Conservation (phyloP, 2,888 invertebrate genomes). For the Cosmorhoe ocellata region DNA sequence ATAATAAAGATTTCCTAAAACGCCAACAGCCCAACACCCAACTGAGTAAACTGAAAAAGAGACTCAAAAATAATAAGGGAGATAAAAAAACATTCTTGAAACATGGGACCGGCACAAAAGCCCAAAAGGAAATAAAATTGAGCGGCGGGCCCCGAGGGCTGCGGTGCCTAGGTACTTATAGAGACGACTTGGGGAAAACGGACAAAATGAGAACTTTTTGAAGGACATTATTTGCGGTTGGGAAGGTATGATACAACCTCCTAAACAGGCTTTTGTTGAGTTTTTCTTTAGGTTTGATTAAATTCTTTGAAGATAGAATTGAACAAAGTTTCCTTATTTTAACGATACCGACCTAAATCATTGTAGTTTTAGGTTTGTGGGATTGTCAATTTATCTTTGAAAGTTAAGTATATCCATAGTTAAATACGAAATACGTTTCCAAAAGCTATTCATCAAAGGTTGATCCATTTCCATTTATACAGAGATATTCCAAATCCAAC, state of each 20-base stretch:
- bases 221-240: slow-evolving; percentile 16
- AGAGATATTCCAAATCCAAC: neutral
- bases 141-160: slow-evolving; percentile 38
- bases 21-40: slow-evolving; percentile 7
- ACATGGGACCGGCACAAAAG: slow-evolving; percentile 38
- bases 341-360: too few species aligned
- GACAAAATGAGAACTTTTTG: slow-evolving; percentile 16
- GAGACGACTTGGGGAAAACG: slow-evolving; percentile 17
- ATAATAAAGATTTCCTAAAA: slow-evolving; percentile 23
- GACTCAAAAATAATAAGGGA: slow-evolving; percentile 40
- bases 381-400: too few species aligned
- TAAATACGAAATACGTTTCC: too few species aligned
- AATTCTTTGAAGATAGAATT: slow-evolving; percentile 6
- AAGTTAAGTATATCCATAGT: too few species aligned
- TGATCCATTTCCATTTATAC: neutral
- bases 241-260: slow-evolving; percentile 8
- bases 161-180: slow-evolving; percentile 1
- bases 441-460: too few species aligned
- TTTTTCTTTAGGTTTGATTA: slow-evolving; percentile 11
- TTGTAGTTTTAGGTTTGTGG: too few species aligned
- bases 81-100: slow-evolving; percentile 42
- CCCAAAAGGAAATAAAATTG: slow-evolving; percentile 46
- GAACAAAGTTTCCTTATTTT: neutral
- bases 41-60: slow-evolving; percentile 41
- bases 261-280: slow-evolving; percentile 11